These are phyloP conservation scores for Protodeltote pygarga DNA, from an alignment of 2,888 invertebrate genomes.

Conservation along the genomic window DNA sequence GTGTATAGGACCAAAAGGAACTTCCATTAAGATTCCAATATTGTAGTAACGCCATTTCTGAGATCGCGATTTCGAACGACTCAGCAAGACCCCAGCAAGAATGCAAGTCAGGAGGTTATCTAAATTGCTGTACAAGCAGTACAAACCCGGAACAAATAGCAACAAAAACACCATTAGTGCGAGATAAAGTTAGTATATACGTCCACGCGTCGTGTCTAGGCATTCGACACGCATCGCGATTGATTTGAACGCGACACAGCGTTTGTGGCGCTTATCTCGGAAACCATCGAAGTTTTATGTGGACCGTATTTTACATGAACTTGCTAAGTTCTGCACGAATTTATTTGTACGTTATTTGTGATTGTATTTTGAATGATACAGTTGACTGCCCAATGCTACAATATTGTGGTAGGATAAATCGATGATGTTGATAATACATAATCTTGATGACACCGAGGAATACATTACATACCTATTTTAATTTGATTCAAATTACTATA, in stretches of 20 bases:
- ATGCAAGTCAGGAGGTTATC: not conserved
- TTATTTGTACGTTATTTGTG: constrained; percentile 29
- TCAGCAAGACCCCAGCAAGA: not conserved
- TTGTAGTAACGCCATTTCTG: constrained; percentile 3
- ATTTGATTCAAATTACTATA: too few relatives aligned
- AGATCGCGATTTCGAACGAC: constrained; percentile 1
- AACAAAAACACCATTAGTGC: constrained; percentile 1
- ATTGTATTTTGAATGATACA: constrained; percentile 19
- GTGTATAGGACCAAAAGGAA: not conserved
- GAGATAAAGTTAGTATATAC: constrained; percentile 9
- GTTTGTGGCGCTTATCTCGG: constrained; percentile 37
- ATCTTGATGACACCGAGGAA: too few relatives aligned
- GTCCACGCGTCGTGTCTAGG: constrained; percentile 40
- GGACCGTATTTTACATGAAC: constrained; percentile 34
- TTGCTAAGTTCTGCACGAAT: constrained; percentile 42
- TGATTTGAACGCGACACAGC: constrained; percentile 55
- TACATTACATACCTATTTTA: too few relatives aligned
- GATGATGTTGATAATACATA: too few relatives aligned
- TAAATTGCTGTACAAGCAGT: not conserved
- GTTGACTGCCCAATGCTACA: too few relatives aligned
- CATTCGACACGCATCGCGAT: constrained; percentile 59
- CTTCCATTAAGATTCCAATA: constrained; percentile 5
- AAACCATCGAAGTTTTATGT: constrained; percentile 40
- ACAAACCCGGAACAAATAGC: not conserved
- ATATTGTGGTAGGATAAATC: too few relatives aligned